phyloP scores from a whole-genome alignment of 2,888 invertebrate genomes.

The Teleogryllus oceanicus region DNA sequence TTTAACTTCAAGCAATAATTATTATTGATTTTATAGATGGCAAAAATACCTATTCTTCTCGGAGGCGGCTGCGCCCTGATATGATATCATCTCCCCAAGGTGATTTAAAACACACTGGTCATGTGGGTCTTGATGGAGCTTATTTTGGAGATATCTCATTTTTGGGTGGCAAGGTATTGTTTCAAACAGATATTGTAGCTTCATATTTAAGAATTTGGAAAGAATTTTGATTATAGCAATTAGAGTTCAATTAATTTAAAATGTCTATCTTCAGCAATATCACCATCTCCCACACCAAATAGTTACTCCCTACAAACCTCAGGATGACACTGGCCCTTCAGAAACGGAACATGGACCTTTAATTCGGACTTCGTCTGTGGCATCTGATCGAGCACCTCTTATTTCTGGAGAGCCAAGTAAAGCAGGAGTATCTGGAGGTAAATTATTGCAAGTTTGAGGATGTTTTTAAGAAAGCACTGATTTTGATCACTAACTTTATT shows the following conservation, averaged over 20 bases:
- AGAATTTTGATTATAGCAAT: background rate
- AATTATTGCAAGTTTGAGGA: too few species aligned
- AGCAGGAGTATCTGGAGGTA: slow-evolving; percentile 12
- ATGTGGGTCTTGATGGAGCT: slow-evolving; percentile 95
- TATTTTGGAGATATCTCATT: slow-evolving; percentile 92
- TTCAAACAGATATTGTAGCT: background rate
- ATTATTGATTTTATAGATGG: slow-evolving; percentile 49
- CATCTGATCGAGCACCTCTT: slow-evolving; percentile 48
- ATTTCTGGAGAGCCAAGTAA: slow-evolving; percentile 40
- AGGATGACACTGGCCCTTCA: slow-evolving; percentile 59
- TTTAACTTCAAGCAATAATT: background rate
- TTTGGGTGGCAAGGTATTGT: slow-evolving; percentile 55
- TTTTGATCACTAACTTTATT: background rate
- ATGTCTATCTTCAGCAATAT: slow-evolving; percentile 50
- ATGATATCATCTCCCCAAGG: slow-evolving; percentile 98
- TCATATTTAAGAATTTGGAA: background rate
- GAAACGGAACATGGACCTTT: slow-evolving; percentile 29
- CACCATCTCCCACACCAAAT: slow-evolving; percentile 80
- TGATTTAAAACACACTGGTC: slow-evolving; percentile 92
- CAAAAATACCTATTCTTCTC: slow-evolving; percentile 54
- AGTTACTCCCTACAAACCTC: slow-evolving; percentile 84
- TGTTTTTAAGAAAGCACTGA: background rate
- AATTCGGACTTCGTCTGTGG: slow-evolving; percentile 39
- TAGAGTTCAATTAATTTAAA: background rate
- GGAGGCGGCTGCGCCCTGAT: slow-evolving; percentile 69